These are phyloP conservation scores for Distichodus sexfasciatus DNA, from an alignment of 2,797 vertebrate genomes.

Conservation along the genomic window DNA sequence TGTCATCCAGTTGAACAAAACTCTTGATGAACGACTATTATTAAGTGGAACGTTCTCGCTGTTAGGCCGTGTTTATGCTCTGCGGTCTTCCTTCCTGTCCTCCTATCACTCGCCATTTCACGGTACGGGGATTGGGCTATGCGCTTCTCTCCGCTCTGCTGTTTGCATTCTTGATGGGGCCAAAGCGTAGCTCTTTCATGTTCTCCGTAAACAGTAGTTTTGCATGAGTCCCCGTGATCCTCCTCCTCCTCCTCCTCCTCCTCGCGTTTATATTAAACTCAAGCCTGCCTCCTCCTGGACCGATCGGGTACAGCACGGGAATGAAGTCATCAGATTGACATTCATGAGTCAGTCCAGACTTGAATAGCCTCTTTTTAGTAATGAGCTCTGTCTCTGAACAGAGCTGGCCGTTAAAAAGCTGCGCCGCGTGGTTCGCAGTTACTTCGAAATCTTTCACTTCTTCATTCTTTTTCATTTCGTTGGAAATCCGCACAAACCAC, in stretches of 20 bases:
- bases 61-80: background rate
- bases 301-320: background rate
- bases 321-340: background rate
- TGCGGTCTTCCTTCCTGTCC: background rate
- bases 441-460: no score
- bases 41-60: background rate
- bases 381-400: background rate
- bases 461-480: no score
- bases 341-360: background rate
- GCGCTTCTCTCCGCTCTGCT: conserved; percentile 29
- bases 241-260: no score
- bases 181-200: conserved; percentile 31
- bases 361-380: background rate
- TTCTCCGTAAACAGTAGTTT: conserved; percentile 42
- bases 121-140: conserved; percentile 9
- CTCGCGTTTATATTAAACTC: conserved; percentile 30
- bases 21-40: background rate
- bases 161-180: conserved; percentile 65
- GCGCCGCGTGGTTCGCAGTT: no score
- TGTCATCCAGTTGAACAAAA: background rate
- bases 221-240: conserved; percentile 25
- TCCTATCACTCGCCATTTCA: background rate
- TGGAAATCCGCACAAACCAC: no score
- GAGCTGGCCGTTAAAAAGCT: no score
- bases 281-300: conserved; percentile 56